Conservation (phyloP, 2,113 vertebrate genomes). For the Tachuris rubrigastra region DNA sequence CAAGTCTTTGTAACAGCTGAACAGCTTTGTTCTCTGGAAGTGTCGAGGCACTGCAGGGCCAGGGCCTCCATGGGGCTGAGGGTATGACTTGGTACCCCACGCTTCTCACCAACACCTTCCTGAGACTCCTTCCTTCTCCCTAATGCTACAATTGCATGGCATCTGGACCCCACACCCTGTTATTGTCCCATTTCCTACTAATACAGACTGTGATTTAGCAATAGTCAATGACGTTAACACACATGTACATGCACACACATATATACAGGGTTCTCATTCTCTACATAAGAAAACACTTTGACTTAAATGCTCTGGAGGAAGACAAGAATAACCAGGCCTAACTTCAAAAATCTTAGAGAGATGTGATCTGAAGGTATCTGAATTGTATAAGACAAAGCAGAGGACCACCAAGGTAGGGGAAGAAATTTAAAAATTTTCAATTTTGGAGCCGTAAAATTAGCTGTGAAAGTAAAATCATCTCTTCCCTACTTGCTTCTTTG, state of each 20-base stretch:
- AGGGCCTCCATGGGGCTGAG: too few relatives aligned
- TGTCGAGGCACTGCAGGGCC: fast-evolving
- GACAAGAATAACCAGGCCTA: neutral
- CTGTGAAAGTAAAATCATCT: neutral
- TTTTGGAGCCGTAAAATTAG: neutral
- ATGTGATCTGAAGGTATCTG: neutral
- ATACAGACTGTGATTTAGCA: neutral
- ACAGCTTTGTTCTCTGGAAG: neutral
- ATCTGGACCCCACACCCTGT: neutral
- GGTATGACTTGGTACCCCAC: fast-evolving
- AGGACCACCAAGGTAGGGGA: neutral
- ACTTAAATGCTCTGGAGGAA: neutral
- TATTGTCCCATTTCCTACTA: neutral
- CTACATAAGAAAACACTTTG: neutral
- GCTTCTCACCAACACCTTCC: neutral
- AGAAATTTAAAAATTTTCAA: neutral
- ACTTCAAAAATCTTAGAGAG: neutral
- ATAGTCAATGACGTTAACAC: neutral
- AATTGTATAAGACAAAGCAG: neutral
- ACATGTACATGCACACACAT: fast-evolving
- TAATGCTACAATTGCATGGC: fast-evolving
- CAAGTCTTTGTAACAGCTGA: neutral
- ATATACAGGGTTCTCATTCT: neutral
- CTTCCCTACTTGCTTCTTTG: neutral
- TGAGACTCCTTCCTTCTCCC: neutral